A percentile compares a stretch with the other conserved stretches of the same genome.
phyloP scores from a whole-genome alignment of 2,888 invertebrate species.

The Brachycybe producta region DNA sequence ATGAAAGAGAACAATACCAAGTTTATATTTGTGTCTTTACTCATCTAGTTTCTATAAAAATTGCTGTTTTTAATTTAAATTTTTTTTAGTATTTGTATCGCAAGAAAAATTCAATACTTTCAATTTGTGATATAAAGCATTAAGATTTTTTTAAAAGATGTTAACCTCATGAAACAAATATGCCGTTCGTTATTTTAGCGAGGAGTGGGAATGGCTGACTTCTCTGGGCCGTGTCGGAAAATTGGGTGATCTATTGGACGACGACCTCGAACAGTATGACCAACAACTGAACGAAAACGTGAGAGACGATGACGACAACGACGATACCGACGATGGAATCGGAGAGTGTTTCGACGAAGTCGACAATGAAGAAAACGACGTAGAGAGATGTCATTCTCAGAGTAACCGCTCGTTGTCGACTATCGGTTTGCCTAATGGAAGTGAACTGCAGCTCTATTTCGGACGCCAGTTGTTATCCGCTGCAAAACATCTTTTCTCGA shows the following conservation, averaged over 20 bases:
- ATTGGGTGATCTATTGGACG: constrained; percentile 18
- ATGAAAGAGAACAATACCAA: too few relatives aligned
- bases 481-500: constrained; percentile 29
- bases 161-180: too few relatives aligned
- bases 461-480: constrained; percentile 31
- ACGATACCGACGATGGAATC: too few relatives aligned
- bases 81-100: neutral
- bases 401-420: too few relatives aligned
- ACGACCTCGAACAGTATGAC: too few relatives aligned
- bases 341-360: too few relatives aligned
- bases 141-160: too few relatives aligned
- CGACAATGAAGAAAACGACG: too few relatives aligned
- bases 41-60: neutral
- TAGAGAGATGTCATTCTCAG: too few relatives aligned
- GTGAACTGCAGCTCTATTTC: constrained; percentile 33
- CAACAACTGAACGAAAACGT: neutral
- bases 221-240: constrained; percentile 29
- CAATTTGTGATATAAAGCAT: too few relatives aligned
- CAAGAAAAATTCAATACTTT: too few relatives aligned
- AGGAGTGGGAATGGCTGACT: constrained; percentile 89
- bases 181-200: constrained; percentile 49
- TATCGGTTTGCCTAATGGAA: constrained; percentile 8
- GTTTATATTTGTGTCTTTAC: neutral
- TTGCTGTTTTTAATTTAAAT: neutral
- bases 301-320: constrained; percentile 2